Evolutionary conservation across 2,113 vertebrate species (phyloP).

Genomic region (Nibea albiflora): DNA sequence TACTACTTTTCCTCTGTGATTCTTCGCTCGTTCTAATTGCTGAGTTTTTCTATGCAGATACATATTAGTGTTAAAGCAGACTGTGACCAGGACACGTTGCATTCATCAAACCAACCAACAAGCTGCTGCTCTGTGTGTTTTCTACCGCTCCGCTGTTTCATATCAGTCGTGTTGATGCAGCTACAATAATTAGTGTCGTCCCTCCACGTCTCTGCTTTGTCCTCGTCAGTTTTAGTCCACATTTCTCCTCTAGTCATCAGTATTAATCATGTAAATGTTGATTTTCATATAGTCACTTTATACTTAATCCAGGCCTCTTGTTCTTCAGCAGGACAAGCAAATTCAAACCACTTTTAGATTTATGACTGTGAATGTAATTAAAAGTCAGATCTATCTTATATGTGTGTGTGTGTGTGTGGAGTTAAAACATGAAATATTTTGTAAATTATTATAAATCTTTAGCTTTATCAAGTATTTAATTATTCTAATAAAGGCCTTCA

Average conservation of each 20-base stretch:
- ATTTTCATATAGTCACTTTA: constrained; percentile 67
- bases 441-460: constrained; percentile 70
- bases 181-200: constrained; percentile 40
- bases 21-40: constrained; percentile 6
- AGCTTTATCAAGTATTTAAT: constrained; percentile 70
- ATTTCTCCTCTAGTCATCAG: constrained; percentile 39
- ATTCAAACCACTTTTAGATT: constrained; percentile 48
- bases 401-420: constrained; percentile 61
- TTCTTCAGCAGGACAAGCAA: constrained; percentile 43
- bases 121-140: constrained; percentile 63
- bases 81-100: constrained; percentile 2
- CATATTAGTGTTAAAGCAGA: constrained; percentile 35
- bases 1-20: constrained; percentile 27
- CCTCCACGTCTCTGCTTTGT: constrained; percentile 34
- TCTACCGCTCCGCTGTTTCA: constrained; percentile 43
- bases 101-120: constrained; percentile 44
- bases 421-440: constrained; percentile 68
- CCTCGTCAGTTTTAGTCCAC: constrained; percentile 29
- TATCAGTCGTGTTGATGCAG: constrained; percentile 29
- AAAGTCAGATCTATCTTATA: constrained; percentile 56
- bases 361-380: constrained; percentile 81
- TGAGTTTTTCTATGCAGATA: constrained; percentile 73
- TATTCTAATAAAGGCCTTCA: constrained; percentile 78
- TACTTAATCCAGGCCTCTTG: constrained; percentile 50
- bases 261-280: constrained; percentile 46